Percentiles rank a stretch among this genome's conserved stretches.
phyloP scores from a whole-genome alignment of 2,113 vertebrate species.

The Mus spicilegus region DNA sequence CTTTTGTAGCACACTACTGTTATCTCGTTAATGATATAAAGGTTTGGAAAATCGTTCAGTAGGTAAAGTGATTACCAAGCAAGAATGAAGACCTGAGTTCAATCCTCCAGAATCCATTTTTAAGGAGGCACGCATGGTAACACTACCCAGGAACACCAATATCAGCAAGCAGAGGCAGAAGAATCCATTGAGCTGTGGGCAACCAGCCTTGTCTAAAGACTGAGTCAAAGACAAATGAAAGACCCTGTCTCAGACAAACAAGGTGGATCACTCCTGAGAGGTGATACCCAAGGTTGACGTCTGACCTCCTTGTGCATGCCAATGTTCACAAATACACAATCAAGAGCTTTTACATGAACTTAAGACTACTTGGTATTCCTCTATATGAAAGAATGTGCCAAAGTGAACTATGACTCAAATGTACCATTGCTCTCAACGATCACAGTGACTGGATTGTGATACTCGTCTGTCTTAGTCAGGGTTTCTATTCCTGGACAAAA shows the following conservation, averaged over 20 bases:
- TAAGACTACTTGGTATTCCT: not conserved
- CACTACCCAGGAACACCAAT: no score
- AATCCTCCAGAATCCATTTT: not conserved
- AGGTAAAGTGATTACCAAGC: not conserved
- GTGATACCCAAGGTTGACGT: not conserved
- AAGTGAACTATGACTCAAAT: not conserved
- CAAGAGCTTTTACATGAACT: not conserved
- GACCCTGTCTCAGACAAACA: not conserved
- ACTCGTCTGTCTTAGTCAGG: no score
- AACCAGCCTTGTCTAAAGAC: not conserved
- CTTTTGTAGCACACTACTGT: not conserved
- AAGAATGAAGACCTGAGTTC: not conserved
- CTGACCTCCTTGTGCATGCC: not conserved
- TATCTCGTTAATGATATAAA: not conserved
- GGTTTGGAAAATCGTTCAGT: not conserved
- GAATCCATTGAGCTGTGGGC: not conserved
- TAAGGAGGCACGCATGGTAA: not conserved
- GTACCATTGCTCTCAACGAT: not conserved
- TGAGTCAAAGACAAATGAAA: not conserved
- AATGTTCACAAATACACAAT: not conserved
- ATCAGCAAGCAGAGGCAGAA: not conserved
- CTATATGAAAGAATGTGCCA: not conserved
- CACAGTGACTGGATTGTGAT: not conserved
- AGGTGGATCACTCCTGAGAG: not conserved
- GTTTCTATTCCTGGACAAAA: no score